A percentile compares a stretch with the other conserved stretches of the same genome.
Conservation (phyloP, 2,888 invertebrate species). For the Muschampia plurimacula region DNA sequence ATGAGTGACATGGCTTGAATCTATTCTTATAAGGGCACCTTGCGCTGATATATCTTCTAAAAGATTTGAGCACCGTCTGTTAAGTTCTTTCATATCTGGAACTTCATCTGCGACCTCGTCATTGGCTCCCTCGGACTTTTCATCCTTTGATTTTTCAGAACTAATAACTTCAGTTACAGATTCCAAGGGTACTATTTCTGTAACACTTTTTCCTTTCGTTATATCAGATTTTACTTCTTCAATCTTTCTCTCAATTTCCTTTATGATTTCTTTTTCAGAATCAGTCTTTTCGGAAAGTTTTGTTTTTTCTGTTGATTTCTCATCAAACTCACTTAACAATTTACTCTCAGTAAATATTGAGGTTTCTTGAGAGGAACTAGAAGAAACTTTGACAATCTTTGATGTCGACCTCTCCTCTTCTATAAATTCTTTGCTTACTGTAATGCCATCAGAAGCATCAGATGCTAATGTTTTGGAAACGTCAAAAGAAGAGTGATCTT, state of each 20-base stretch:
- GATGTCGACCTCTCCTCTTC: conserved; percentile 75
- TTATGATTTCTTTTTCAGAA: conserved; percentile 60
- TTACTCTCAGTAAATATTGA: conserved; percentile 77
- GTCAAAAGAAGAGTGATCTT: conserved; percentile 81
- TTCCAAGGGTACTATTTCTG: conserved; percentile 24
- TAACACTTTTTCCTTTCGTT: conserved; percentile 41
- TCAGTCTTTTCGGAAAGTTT: conserved; percentile 61
- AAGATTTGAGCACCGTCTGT: conserved; percentile 81
- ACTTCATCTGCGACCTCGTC: conserved; percentile 55
- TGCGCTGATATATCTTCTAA: conserved; percentile 80
- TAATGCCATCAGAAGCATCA: conserved; percentile 75
- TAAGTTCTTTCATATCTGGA: conserved; percentile 78
- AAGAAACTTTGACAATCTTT: conserved; percentile 63
- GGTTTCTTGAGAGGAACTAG: conserved; percentile 76
- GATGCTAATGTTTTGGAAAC: conserved; percentile 82
- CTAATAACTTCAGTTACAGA: conserved; percentile 53
- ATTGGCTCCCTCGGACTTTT: conserved; percentile 47
- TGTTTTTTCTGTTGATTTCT: conserved; percentile 62
- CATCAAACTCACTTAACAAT: conserved; percentile 71
- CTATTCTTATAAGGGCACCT: conserved; percentile 79
- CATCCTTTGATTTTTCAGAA: conserved; percentile 49
- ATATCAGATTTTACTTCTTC: conserved; percentile 62
- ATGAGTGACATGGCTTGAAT: conserved; percentile 78
- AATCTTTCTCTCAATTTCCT: conserved; percentile 63
- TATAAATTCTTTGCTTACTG: conserved; percentile 71